Evolutionary conservation across 2,888 invertebrate species (phyloP), one percentile per base, ranked within the genome.

Genomic region (Ypsolopha sequella): DNA sequence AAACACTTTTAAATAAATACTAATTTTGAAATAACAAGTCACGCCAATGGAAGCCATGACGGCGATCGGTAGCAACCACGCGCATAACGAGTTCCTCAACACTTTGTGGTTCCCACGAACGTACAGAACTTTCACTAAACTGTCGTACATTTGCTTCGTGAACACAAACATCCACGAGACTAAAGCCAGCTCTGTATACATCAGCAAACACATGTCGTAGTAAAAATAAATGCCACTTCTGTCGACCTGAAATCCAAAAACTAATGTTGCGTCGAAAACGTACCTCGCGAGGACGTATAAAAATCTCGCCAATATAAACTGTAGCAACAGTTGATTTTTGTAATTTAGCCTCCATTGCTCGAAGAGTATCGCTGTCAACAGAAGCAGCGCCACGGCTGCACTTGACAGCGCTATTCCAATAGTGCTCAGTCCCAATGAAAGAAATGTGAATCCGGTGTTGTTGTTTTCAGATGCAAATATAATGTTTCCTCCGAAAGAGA

Each of bases 81-180:
- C 69, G 4, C 53, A 51, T 1, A 70, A 0, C 0, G 80, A 74
- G 6, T 73, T 57, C 55, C 64, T 70, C 64, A 68, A 68, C 9
- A 80, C 54, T 8, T 58, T 65, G 3, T 53, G 53, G 1, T 59
- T 58, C 1, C 64, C 55, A 0, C 36, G 44, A 6, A 59, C 57
- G 49, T 58, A 60, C 48, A 81, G 76, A 11, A 84, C 73, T 59
- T 68, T 76, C 7, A 80, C 84, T 47, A 84, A 64, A 53, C 66
- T 68, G 2, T 69, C 61, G 51, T 81, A 74, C 70, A 85, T 80
- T 33, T 76, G 73, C 43, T 69, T 73, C 38, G 66, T 84, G 49
- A 80, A 85, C 3, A 76, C 57, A 49, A 70, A 77, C 80, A 80
- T 85, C 84, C 85, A 85, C 2, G 59, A 55, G 0, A 80, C 65